These are phyloP conservation scores for Sinella curviseta DNA, from an alignment of 1,140 invertebrate species.

Conservation along the genomic window DNA sequence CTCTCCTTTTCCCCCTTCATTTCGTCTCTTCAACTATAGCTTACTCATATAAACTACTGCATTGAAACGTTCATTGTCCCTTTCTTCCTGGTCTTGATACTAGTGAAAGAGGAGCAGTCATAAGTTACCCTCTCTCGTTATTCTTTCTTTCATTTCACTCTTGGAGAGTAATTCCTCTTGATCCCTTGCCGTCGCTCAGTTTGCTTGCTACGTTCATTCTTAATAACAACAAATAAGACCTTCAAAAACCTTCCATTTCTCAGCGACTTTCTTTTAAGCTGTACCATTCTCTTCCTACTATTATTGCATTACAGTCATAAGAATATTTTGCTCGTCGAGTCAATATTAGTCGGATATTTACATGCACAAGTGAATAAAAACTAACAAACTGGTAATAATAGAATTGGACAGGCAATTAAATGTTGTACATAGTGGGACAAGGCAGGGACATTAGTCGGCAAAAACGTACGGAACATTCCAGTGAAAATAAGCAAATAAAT, in stretches of 20 bases:
- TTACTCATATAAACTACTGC: neutral
- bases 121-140: slow-evolving; percentile 20
- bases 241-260: neutral
- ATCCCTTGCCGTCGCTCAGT: slow-evolving; percentile 3
- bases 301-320: neutral
- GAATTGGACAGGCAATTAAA: slow-evolving; percentile 3
- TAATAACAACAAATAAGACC: neutral
- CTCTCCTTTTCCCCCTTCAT: neutral
- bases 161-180: slow-evolving; percentile 7
- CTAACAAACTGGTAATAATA: slow-evolving; percentile 11
- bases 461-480: too few relatives aligned
- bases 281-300: neutral
- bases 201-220: neutral
- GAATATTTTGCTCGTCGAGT: neutral
- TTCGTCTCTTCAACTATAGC: neutral
- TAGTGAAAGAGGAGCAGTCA: neutral
- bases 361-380: neutral
- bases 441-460: too few relatives aligned
- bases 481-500: too few relatives aligned
- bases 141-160: neutral
- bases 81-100: neutral
- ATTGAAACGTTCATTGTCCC: neutral
- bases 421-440: neutral
- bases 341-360: neutral
- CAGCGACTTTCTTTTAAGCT: neutral